Evolutionary conservation across 1,140 invertebrate species (phyloP), one percentile per base, ranked within the genome.

Genomic region (Drosophila pseudoananassae): DNA sequence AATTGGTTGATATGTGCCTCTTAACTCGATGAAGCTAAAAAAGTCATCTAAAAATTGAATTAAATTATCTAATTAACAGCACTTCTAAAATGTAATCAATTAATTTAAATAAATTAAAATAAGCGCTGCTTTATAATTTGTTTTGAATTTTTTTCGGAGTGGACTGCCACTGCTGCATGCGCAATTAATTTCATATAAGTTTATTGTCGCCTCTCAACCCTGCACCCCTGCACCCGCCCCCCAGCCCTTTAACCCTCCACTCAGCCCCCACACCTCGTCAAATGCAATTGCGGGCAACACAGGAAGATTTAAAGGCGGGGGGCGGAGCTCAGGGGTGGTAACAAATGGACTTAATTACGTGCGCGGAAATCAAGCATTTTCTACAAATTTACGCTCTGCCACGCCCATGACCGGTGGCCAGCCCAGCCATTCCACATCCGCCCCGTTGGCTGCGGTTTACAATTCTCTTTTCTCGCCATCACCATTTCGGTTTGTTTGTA

Each of bases 171-270:
- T 71, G 60, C 82, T 82, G 78, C 76, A 88, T 82, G 82, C 78
- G 83, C 83, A 87, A 87, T 87, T 87, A 87, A 87, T 87, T 87
- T 87, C 78, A 88, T 87, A 87, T 88, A 87, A 87, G 82, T 87
- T 87, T 87, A 87, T 87, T 87, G 82, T 87, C 82, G 78, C 82
- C 82, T 87, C 70, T 88, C 70, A 66, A 74, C 82, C 61, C 10
- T 4, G 54, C 61, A 61, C 63, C 64, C 43, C 60, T 33, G 38
- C 43, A 46, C 17, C 17, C n/a, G 46, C 10, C 38, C 79, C 31
- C 15, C 9, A 53, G n/a, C 64, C 55, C 65, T 49, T 38, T 52
- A 8, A 15, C 59, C 43, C 14, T 45, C 51, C 50, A 20, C 20
- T 43, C 14, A 15, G 8, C 14, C 40, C 14, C 40, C n/a, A 20